A percentile compares a stretch with the other conserved stretches of the same genome.
phyloP scores from a whole-genome alignment of 1,140 invertebrate genomes.

The Venturia canescens region DNA sequence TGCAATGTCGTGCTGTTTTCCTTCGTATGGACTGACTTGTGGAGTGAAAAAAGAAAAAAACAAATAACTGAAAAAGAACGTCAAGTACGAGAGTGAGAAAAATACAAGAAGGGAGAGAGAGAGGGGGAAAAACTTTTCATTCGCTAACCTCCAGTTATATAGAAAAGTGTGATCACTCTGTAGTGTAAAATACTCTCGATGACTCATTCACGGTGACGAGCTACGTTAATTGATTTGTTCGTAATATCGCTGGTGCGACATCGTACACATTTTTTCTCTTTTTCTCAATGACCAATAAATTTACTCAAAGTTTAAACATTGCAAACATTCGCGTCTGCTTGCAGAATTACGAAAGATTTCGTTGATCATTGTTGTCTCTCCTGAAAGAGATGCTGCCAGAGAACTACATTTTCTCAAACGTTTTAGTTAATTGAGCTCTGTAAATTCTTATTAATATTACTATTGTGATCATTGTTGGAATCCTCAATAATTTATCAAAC shows the following conservation, averaged over 20 bases:
- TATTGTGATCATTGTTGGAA: no score
- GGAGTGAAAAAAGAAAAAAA: not conserved
- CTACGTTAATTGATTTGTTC: constrained; percentile 49
- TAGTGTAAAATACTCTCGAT: constrained; percentile 16
- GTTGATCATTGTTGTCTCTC: no score
- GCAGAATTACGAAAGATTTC: no score
- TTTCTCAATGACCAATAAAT: constrained; percentile 13
- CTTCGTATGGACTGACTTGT: constrained; percentile 8
- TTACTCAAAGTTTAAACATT: not conserved
- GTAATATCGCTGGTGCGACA: constrained; percentile 4
- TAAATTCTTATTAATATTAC: no score
- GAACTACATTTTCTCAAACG: no score
- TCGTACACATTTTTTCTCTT: constrained; percentile 16
- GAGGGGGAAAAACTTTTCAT: constrained; percentile 48
- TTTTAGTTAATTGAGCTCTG: no score
- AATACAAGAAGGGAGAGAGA: not conserved
- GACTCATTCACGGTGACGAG: constrained; percentile 43
- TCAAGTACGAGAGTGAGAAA: no score
- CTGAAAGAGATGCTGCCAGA: no score
- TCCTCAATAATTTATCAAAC: no score
- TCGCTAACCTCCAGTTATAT: constrained; percentile 40
- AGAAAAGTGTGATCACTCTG: constrained; percentile 23
- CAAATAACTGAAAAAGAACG: no score
- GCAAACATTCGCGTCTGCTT: not conserved
- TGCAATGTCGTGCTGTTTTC: not conserved